phyloP scores from a whole-genome alignment of 2,797 vertebrate genomes.

The Chrosomus eos region DNA sequence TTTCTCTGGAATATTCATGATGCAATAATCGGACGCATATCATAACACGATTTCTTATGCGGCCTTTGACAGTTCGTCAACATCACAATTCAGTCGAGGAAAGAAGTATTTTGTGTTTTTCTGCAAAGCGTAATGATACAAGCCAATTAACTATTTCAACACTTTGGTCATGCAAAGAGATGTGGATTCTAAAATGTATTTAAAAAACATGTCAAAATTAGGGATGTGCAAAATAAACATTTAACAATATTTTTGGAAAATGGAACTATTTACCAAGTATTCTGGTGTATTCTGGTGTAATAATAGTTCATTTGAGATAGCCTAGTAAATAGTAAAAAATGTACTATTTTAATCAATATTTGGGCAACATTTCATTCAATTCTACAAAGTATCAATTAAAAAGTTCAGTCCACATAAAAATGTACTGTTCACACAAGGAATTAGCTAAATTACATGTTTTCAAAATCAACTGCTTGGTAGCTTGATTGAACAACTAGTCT shows the following conservation, averaged over 20 bases:
- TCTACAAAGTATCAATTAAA: neutral
- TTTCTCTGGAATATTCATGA: conserved; percentile 56
- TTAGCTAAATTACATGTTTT: neutral
- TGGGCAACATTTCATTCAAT: neutral
- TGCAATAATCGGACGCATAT: conserved; percentile 52
- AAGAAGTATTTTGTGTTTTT: conserved; percentile 14
- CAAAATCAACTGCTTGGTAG: neutral
- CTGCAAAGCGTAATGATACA: neutral
- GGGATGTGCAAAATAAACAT: neutral
- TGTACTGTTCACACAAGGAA: neutral
- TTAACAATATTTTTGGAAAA: neutral
- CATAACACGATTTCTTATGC: neutral
- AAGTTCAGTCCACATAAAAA: neutral
- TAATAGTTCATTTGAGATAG: no score
- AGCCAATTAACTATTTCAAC: conserved; percentile 20
- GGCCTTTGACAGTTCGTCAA: conserved; percentile 44
- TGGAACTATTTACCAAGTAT: no score
- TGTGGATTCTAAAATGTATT: neutral
- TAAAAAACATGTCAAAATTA: neutral
- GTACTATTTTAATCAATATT: neutral
- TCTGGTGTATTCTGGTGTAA: neutral
- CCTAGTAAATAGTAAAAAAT: no score
- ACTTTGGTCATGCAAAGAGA: neutral
- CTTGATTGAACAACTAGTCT: neutral
- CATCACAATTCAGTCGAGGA: conserved; percentile 18